Evolutionary conservation across 2,888 invertebrate genomes (phyloP).

Genomic region (Beris chalybata): DNA sequence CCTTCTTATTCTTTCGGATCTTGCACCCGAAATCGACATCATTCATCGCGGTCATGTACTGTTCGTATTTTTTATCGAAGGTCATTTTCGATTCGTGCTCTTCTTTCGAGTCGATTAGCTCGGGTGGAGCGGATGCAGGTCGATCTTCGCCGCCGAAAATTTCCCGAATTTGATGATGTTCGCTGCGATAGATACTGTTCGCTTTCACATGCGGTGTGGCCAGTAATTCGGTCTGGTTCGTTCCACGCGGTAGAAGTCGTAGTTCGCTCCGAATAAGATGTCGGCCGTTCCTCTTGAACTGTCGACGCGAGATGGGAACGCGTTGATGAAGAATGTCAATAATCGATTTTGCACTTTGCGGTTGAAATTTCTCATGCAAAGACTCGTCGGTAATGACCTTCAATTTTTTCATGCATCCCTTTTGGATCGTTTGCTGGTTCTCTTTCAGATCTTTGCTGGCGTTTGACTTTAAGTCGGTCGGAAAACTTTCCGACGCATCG

Average conservation of each 20-base stretch:
- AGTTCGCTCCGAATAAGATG: constrained; percentile 19
- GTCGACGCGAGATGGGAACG: constrained; percentile 24
- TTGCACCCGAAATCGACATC: constrained; percentile 38
- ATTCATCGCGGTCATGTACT: constrained; percentile 51
- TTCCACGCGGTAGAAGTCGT: constrained; percentile 37
- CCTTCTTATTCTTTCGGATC: constrained; percentile 35
- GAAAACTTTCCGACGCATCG: constrained; percentile 62
- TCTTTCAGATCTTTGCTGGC: constrained; percentile 1
- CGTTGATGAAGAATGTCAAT: constrained; percentile 55
- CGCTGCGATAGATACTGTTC: constrained; percentile 34
- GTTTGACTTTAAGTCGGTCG: neutral
- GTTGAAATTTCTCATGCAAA: constrained; percentile 59
- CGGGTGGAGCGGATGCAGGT: constrained; percentile 79
- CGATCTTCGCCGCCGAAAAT: constrained; percentile 74
- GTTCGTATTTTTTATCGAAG: constrained; percentile 52
- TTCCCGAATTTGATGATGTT: constrained; percentile 59
- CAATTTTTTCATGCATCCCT: neutral
- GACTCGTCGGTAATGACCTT: constrained; percentile 50
- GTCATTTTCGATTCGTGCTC: constrained; percentile 51
- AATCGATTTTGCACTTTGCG: constrained; percentile 55
- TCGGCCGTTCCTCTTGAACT: constrained; percentile 27
- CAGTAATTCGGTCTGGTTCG: constrained; percentile 46
- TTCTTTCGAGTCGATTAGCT: constrained; percentile 44
- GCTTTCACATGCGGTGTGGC: constrained; percentile 39
- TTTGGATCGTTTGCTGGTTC: neutral